Percentiles rank a stretch among this genome's conserved stretches.
phyloP scores from a whole-genome alignment of 2,797 vertebrate species.

The Coilia nasus region DNA sequence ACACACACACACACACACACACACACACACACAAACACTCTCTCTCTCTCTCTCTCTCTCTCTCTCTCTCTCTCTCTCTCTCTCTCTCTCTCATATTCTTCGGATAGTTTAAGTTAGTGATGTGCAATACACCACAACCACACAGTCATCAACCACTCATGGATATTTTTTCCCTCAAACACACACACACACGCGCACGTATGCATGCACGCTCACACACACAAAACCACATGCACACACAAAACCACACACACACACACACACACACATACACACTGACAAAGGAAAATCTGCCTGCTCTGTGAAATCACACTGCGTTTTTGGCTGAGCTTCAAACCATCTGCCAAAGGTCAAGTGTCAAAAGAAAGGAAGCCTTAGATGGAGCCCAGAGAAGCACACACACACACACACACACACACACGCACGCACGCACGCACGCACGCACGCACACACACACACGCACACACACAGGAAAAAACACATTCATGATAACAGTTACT shows the following conservation, averaged over 20 bases:
- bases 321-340: conserved; percentile 59
- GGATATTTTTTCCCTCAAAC: not conserved
- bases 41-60: too few species aligned
- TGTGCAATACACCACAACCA: not conserved
- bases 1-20: not conserved
- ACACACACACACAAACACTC: conserved; percentile 8
- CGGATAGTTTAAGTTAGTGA: not conserved
- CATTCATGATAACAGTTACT: conserved; percentile 14
- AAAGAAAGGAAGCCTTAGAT: conserved; percentile 54
- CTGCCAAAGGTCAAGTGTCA: conserved; percentile 58
- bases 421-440: conserved; percentile 19
- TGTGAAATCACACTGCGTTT: conserved; percentile 54
- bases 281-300: conserved; percentile 52
- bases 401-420: conserved; percentile 29
- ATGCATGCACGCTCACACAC: not conserved
- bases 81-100: too few species aligned
- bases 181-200: conserved; percentile 2
- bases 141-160: not conserved
- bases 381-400: conserved; percentile 33
- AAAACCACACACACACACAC: conserved; percentile 24
- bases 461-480: conserved; percentile 26
- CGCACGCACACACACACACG: conserved; percentile 19
- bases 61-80: too few species aligned
- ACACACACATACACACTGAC: conserved; percentile 42
- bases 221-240: conserved; percentile 32